Percentiles rank a stretch among this genome's conserved stretches.
phyloP scores from a whole-genome alignment of 1,140 invertebrate species.

The Cydia fagiglandana region DNA sequence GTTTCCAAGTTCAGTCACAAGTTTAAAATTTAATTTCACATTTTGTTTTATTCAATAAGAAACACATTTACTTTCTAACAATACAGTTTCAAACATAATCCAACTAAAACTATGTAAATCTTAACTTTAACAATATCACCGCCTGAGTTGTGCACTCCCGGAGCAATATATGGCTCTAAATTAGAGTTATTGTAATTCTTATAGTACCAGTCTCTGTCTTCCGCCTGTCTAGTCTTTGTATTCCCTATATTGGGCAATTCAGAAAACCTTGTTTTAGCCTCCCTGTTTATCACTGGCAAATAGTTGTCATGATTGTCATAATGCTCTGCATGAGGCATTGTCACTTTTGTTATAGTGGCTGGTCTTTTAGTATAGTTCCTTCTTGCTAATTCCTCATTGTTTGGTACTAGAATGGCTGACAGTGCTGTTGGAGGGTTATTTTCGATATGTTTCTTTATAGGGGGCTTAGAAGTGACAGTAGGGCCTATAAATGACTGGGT shows the following conservation, averaged over 20 bases:
- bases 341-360: constrained; percentile 73
- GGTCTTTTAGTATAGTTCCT: constrained; percentile 57
- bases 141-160: constrained; percentile 63
- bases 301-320: constrained; percentile 57
- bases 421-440: constrained; percentile 58
- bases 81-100: neutral
- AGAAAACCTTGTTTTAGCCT: constrained; percentile 72
- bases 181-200: constrained; percentile 87
- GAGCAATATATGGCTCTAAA: constrained; percentile 83
- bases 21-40: neutral
- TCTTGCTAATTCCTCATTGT: constrained; percentile 52
- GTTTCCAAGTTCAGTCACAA: neutral
- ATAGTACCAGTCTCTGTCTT: constrained; percentile 87
- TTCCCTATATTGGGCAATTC: constrained; percentile 50
- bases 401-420: constrained; percentile 60
- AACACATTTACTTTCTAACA: constrained; percentile 5
- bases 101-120: constrained; percentile 25
- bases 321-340: constrained; percentile 64
- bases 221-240: constrained; percentile 63
- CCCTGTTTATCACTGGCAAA: constrained; percentile 67
- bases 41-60: neutral
- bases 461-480: constrained; percentile 49
- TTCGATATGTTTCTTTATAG: constrained; percentile 59
- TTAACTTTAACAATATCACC: constrained; percentile 33
- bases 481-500: constrained; percentile 47